Percentiles rank a stretch among this genome's conserved stretches.
These are phyloP conservation scores for Pagrus major DNA, from an alignment of 2,113 vertebrate species.

Conservation along the genomic window DNA sequence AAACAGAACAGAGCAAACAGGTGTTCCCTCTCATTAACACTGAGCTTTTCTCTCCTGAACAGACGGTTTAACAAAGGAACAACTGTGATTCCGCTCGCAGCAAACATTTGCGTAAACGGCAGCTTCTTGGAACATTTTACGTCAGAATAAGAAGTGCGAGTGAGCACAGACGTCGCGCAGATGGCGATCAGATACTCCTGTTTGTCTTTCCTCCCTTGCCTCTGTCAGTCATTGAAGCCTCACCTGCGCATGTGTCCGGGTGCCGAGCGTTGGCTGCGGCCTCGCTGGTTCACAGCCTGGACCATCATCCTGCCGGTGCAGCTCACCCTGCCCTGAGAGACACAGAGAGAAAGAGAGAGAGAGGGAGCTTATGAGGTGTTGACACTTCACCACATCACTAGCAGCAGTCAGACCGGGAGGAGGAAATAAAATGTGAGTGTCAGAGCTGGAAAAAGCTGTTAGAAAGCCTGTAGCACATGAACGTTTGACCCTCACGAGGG, in stretches of 20 bases:
- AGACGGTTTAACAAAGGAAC: conserved; percentile 9
- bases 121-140: conserved; percentile 30
- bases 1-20: conserved; percentile 44
- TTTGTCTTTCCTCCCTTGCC: not conserved
- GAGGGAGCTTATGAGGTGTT: conserved; percentile 30
- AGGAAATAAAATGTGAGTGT: conserved; percentile 54
- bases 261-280: conserved; percentile 91
- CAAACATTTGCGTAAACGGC: conserved; percentile 41
- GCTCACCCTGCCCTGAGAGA: conserved; percentile 90
- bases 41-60: conserved; percentile 25
- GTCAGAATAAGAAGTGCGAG: not conserved
- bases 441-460: conserved; percentile 25
- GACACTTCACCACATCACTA: conserved; percentile 13
- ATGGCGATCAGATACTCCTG: conserved; percentile 18
- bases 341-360: not conserved
- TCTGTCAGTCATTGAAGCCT: not conserved
- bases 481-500: conserved; percentile 54
- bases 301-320: conserved; percentile 99
- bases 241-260: conserved; percentile 95
- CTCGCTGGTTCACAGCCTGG: conserved; percentile 97
- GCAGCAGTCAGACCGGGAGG: conserved; percentile 26
- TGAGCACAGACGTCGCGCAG: conserved; percentile 27
- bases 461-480: conserved; percentile 30
- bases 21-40: conserved; percentile 60
- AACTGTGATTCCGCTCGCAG: conserved; percentile 21